A percentile compares a stretch with the other conserved stretches of the same genome.
Evolutionary conservation across 2,797 vertebrate species (phyloP).

Genomic region (Nannoperca australis): DNA sequence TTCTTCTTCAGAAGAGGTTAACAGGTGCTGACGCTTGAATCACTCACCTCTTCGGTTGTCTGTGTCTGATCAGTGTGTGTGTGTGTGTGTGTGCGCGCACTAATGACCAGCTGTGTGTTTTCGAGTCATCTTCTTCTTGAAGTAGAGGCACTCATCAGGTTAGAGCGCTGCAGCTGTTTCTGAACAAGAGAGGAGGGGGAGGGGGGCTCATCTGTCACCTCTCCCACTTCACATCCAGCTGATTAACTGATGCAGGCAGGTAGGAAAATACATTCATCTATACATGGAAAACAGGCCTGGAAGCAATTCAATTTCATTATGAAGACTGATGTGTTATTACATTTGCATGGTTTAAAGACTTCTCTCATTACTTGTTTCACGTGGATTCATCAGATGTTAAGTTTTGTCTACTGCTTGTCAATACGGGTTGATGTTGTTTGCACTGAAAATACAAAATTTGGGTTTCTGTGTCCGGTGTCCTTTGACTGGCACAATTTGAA

Average conservation of each 20-base stretch:
- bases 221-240: too few species aligned
- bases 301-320: not conserved
- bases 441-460: not conserved
- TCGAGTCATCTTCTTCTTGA: not conserved
- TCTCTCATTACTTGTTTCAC: not conserved
- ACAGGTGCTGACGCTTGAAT: slow-evolving; percentile 5
- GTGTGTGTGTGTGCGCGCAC: not conserved
- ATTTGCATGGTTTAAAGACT: not conserved
- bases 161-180: slow-evolving; percentile 14
- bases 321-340: too few species aligned
- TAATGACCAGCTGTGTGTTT: slow-evolving; percentile 10
- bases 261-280: not conserved
- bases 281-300: not conserved
- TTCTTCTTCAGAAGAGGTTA: slow-evolving; percentile 11
- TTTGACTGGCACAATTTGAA: slow-evolving; percentile 4
- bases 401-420: slow-evolving; percentile 1
- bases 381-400: not conserved
- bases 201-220: too few species aligned
- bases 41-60: slow-evolving; percentile 6
- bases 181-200: not conserved
- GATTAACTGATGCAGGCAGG: not conserved
- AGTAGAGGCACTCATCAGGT: slow-evolving; percentile 3
- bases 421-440: not conserved
- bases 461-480: not conserved
- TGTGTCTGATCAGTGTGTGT: slow-evolving; percentile 1